Percentiles rank a stretch among this genome's conserved stretches.
Evolutionary conservation across 2,888 invertebrate species (phyloP).

Genomic region (Zootermopsis nevadensis): DNA sequence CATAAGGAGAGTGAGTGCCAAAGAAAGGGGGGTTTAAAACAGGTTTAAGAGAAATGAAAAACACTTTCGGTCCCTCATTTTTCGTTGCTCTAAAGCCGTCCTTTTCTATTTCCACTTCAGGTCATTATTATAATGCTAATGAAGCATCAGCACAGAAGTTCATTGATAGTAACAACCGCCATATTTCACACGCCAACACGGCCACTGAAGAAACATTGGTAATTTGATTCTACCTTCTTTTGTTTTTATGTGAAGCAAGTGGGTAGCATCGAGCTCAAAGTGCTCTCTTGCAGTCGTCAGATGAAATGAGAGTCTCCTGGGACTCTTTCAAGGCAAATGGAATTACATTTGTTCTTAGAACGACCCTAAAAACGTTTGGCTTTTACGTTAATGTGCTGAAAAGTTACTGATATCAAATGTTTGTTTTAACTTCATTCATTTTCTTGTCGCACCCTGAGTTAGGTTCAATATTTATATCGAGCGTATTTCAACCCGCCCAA

Average conservation of each 20-base stretch:
- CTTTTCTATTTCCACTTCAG: not conserved
- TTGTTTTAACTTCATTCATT: no score
- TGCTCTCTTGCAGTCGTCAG: not conserved
- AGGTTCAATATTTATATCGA: no score
- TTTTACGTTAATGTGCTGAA: no score
- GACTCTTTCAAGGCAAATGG: not conserved
- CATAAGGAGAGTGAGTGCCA: not conserved
- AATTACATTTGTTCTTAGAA: not conserved
- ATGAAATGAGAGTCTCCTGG: not conserved
- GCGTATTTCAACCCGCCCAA: no score
- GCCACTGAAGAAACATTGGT: not conserved
- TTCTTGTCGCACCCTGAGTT: no score
- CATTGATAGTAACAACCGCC: not conserved
- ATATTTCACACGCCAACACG: not conserved
- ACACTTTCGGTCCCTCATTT: not conserved
- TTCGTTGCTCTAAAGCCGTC: not conserved
- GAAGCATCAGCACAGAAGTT: not conserved
- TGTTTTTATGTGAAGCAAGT: not conserved
- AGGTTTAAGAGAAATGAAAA: not conserved
- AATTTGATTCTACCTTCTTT: not conserved
- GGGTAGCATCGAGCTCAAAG: not conserved
- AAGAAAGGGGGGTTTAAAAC: not conserved
- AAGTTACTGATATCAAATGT: no score
- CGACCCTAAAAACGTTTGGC: no score
- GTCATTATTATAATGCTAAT: conserved; percentile 11